A percentile compares a stretch with the other conserved stretches of the same genome.
phyloP scores from a whole-genome alignment of 2,797 vertebrate species.

The Anguilla obscura region DNA sequence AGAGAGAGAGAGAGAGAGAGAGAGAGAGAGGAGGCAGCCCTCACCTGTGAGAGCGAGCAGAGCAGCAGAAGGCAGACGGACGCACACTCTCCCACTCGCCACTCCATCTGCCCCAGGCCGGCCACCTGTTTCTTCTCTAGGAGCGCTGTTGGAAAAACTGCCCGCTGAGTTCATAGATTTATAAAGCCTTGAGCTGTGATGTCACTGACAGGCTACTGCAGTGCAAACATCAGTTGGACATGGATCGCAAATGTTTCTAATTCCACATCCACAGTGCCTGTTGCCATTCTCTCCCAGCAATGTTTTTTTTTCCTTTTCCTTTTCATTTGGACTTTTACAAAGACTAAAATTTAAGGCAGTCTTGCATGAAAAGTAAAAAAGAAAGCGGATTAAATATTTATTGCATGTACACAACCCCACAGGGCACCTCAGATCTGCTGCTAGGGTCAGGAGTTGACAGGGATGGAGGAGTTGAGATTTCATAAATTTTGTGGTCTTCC shows the following conservation, averaged over 20 bases:
- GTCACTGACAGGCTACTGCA: slow-evolving; percentile 42
- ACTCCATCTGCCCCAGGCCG: slow-evolving; percentile 25
- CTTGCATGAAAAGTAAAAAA: background rate
- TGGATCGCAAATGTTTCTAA: slow-evolving; percentile 40
- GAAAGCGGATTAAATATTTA: background rate
- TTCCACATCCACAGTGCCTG: slow-evolving; percentile 35
- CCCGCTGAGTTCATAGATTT: slow-evolving; percentile 36
- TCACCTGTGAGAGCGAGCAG: slow-evolving; percentile 35
- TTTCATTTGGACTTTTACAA: background rate
- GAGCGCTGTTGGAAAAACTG: slow-evolving; percentile 15
- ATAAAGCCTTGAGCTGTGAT: slow-evolving; percentile 46
- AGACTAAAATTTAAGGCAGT: background rate
- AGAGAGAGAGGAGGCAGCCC: background rate
- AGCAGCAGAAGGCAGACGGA: slow-evolving; percentile 30
- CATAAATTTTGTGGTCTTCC: no score
- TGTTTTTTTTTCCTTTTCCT: background rate
- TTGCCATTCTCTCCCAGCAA: slow-evolving; percentile 3
- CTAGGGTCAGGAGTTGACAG: no score
- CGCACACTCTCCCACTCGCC: slow-evolving; percentile 3
- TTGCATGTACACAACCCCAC: no score
- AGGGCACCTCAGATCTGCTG: no score
- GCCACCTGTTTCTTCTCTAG: background rate
- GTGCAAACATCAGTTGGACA: slow-evolving; percentile 37
- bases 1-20: background rate
- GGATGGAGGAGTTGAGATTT: no score